Base-by-base conservation (phyloP, 2,113 vertebrate genomes). In the Poeciliopsis retropinna region DNA sequence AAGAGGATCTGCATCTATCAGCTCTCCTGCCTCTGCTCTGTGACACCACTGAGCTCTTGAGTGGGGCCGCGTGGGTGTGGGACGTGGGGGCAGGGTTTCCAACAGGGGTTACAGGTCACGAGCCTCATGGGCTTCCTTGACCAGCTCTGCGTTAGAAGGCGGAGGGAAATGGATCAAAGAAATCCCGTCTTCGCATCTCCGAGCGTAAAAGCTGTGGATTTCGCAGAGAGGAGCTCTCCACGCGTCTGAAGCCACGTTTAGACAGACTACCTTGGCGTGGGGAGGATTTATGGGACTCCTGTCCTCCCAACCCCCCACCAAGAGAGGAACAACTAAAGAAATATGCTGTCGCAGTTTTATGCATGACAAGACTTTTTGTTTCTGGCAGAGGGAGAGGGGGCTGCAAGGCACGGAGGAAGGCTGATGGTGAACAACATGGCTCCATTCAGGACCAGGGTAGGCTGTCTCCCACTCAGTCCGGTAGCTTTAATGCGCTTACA, bases 111-210 rank as follows among this genome's bases (percentile, higher is more conserved):
- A 91, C 64, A 95, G 96, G 96, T 95, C 95, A 92, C 90, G 81
- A 93, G 92, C 94, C 93, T 93, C 94, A 94, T 94, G 94, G 91
- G 90, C 93, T 93, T 91, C 94, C 94, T 92, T 92, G 94, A 93
- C 94, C 94, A 94, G 76, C 88, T 82, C 77, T 76, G 72, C n/a
- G 84, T 88, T 76, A 79, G 91, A 89, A 83, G 92, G 64, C 76
- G 75, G 72, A 75, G 75, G 81, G 30, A 51, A 57, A 67, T 31
- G 78, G 54, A 22, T 66, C 15, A 5, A 60, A 76, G 30, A 37
- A 78, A 62, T 14, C 37, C 61, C 11, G 29, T 30, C 19, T 62
- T n/a, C 10, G 13, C 32, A 22, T 54, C 67, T 14, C 15, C 22
- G 12, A n/a, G 39, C n/a, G 57, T 37, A 12, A 11, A 11, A 39